Conservation (phyloP, 2,888 invertebrate genomes). For the Endomychus coccineus region DNA sequence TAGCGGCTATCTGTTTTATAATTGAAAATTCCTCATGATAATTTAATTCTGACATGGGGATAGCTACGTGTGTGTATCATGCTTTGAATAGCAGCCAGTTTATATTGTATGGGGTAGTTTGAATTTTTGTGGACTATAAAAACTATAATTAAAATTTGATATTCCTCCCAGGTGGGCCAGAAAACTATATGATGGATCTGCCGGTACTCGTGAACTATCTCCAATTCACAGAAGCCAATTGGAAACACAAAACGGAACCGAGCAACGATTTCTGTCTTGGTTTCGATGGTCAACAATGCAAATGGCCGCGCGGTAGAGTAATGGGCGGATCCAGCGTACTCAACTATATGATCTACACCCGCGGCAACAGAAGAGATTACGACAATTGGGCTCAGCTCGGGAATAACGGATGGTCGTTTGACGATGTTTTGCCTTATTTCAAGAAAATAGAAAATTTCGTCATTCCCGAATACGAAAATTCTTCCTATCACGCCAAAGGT, state of each 20-base stretch:
- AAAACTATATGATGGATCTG: slow-evolving; percentile 82
- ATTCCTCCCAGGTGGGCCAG: no score
- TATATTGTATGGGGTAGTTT: no score
- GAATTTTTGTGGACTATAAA: no score
- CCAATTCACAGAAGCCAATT: slow-evolving; percentile 78
- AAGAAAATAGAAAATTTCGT: slow-evolving; percentile 84
- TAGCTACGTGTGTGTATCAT: no score
- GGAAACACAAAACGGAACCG: slow-evolving; percentile 85
- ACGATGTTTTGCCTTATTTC: slow-evolving; percentile 79
- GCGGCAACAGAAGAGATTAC: slow-evolving; percentile 76
- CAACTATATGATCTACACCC: slow-evolving; percentile 86
- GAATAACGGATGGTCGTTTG: slow-evolving; percentile 84
- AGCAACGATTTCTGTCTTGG: slow-evolving; percentile 73
- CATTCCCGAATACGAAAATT: slow-evolving; percentile 71
- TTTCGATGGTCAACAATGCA: slow-evolving; percentile 74
- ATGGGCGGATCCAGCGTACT: slow-evolving; percentile 81
- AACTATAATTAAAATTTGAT: no score
- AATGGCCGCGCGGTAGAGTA: slow-evolving; percentile 85
- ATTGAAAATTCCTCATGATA: no score
- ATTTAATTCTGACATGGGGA: no score
- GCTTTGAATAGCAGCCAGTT: no score
- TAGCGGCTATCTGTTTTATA: no score
- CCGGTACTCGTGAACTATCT: slow-evolving; percentile 81
- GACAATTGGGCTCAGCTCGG: slow-evolving; percentile 75
- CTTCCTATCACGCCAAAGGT: slow-evolving; percentile 62